A percentile compares a stretch with the other conserved stretches of the same genome.
Evolutionary conservation across 2,113 vertebrate species (phyloP).

Genomic region (Colistium nudipinnis): DNA sequence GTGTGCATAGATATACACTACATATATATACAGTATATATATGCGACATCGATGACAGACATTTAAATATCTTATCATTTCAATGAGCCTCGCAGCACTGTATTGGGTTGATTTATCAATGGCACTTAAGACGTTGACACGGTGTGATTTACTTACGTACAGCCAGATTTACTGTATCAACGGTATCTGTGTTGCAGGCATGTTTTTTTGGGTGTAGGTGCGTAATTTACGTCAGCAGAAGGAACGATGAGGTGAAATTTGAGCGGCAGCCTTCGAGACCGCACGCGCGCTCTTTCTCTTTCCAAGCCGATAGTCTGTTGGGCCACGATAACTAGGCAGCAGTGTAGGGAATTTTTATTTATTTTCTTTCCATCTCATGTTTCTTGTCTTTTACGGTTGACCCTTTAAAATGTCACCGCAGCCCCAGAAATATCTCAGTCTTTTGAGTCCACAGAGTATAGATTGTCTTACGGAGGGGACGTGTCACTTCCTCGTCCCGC

Average conservation of each 20-base stretch:
- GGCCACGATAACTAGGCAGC: constrained; percentile 56
- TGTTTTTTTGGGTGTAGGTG: constrained; percentile 15
- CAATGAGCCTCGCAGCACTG: neutral
- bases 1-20: neutral
- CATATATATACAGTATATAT: constrained; percentile 1
- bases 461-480: constrained; percentile 50
- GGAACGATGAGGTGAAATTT: constrained; percentile 41
- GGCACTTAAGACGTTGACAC: neutral
- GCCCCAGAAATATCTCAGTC: constrained; percentile 43
- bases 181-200: constrained; percentile 12
- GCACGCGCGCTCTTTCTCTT: constrained; percentile 31
- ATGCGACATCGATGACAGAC: neutral
- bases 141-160: constrained; percentile 1
- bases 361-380: constrained; percentile 51
- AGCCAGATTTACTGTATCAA: constrained; percentile 10
- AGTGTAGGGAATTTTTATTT: constrained; percentile 53
- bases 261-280: constrained; percentile 39
- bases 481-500: constrained; percentile 25
- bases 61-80: neutral
- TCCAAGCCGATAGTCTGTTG: constrained; percentile 40
- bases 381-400: constrained; percentile 57
- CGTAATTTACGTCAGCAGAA: constrained; percentile 35
- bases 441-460: constrained; percentile 34
- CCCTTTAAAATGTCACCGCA: constrained; percentile 64
- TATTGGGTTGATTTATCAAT: constrained; percentile 13